Evolutionary conservation across 2,113 vertebrate genomes (phyloP), one percentile per base, ranked within the genome.

Genomic region (Saimiri boliviensis): DNA sequence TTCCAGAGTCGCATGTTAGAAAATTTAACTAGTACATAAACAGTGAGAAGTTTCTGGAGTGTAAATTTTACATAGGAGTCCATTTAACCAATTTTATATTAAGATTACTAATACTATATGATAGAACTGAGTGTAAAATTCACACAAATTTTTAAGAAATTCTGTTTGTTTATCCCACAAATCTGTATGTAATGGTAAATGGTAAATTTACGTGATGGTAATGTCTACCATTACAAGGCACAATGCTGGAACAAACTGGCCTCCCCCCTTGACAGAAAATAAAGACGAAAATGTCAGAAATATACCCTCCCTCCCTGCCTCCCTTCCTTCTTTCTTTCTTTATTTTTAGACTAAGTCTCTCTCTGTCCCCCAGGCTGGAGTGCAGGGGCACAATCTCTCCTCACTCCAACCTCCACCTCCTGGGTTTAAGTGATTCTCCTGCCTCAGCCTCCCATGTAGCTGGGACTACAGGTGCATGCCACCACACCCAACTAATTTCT

Each of bases 11-110:
- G 0, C 8, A 0, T 81, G 45, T n/a, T 73, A 71, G 88, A 47
- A 66, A 58, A 21, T 79, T 80, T 95, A 60, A 87, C 21, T 42
- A 35, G 87, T 70, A 7, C 35, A 68, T 91, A 49, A 83, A 68
- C 82, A 17, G 25, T 32, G 42, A 68, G 6, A 35, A 49, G n/a
- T 66, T 93, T 71, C 58, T 89, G 8, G 32, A 93, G 8, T 82
- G 49, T 58, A 66, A 86, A 83, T 91, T 91, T 94, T 80, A 60
- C 5, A 27, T 13, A 40, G 21, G 37, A 52, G 35, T 83, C 14
- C 66, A 35, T 66, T 73, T 88, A 94, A 96, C 68, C 77, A 63
- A 81, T 88, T 93, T 88, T 88, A 60, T 58, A 20, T 82, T 54
- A 83, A 91, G 91, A 91, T 63, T 77, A 45, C 37, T 74, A 73